Conservation (phyloP, 2,888 invertebrate genomes). For the Xestia sexstrigata region DNA sequence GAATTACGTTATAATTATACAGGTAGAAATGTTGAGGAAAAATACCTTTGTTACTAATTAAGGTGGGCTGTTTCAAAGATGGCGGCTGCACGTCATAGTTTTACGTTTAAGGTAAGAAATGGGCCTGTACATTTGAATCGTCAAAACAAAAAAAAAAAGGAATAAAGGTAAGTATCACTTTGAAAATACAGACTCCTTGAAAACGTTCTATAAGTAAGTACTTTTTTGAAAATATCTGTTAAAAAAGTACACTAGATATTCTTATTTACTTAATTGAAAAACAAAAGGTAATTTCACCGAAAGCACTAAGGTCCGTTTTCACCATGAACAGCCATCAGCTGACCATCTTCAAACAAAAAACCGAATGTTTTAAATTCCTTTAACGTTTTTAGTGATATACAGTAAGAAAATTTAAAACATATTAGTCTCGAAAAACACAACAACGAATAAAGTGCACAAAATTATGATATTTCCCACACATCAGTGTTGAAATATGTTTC, state of each 20-base stretch:
- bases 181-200: background rate
- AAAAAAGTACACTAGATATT: too few relatives aligned
- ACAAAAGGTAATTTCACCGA: too few relatives aligned
- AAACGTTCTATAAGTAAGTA: too few relatives aligned
- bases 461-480: constrained; percentile 1
- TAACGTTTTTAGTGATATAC: too few relatives aligned
- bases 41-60: constrained; percentile 50
- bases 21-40: constrained; percentile 46
- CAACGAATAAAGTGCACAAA: constrained; percentile 12
- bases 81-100: constrained; percentile 38
- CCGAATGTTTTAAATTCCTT: too few relatives aligned
- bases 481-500: constrained; percentile 39
- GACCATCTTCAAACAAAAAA: too few relatives aligned
- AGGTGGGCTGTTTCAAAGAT: constrained; percentile 31
- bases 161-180: background rate
- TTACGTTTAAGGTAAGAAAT: constrained; percentile 14
- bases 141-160: background rate
- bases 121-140: background rate
- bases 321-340: too few relatives aligned
- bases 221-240: too few relatives aligned
- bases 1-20: constrained; percentile 54
- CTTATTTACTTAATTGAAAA: too few relatives aligned
- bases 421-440: background rate
- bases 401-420: too few relatives aligned
- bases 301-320: too few relatives aligned